A percentile compares a stretch with the other conserved stretches of the same genome.
Evolutionary conservation across 1,140 invertebrate species (phyloP).

Genomic region (Leguminivora glycinivorella): DNA sequence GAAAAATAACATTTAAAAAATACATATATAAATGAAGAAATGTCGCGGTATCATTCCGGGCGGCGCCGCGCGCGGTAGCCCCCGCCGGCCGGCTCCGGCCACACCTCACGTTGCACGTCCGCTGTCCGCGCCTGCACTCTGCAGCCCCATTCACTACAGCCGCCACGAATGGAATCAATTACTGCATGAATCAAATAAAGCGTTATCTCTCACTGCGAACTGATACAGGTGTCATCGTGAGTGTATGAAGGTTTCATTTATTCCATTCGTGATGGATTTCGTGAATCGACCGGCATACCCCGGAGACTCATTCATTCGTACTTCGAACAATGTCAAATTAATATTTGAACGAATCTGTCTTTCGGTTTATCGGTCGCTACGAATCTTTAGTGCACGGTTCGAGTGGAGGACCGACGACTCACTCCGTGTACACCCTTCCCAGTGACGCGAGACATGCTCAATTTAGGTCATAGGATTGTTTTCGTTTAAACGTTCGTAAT

Average conservation of each 20-base stretch:
- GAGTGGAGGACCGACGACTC: background rate
- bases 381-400: background rate
- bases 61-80: constrained; percentile 34
- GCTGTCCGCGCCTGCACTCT: too few relatives aligned
- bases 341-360: background rate
- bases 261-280: too few relatives aligned
- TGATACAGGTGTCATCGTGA: too few relatives aligned
- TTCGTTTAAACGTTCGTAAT: constrained; percentile 8
- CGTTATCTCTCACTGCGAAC: too few relatives aligned
- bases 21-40: constrained; percentile 41
- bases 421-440: constrained; percentile 22
- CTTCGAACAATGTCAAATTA: background rate
- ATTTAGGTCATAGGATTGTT: constrained; percentile 30
- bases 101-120: constrained; percentile 4
- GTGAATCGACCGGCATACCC: too few relatives aligned
- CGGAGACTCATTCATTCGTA: background rate
- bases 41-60: constrained; percentile 46
- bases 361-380: background rate
- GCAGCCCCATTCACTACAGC: too few relatives aligned
- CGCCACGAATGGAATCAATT: too few relatives aligned
- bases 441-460: constrained; percentile 34
- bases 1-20: constrained; percentile 61
- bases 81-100: constrained; percentile 32
- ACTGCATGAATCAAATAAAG: too few relatives aligned
- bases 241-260: too few relatives aligned